These are phyloP conservation scores for Ophion ellenae DNA, from an alignment of 2,888 invertebrate genomes.

Conservation along the genomic window DNA sequence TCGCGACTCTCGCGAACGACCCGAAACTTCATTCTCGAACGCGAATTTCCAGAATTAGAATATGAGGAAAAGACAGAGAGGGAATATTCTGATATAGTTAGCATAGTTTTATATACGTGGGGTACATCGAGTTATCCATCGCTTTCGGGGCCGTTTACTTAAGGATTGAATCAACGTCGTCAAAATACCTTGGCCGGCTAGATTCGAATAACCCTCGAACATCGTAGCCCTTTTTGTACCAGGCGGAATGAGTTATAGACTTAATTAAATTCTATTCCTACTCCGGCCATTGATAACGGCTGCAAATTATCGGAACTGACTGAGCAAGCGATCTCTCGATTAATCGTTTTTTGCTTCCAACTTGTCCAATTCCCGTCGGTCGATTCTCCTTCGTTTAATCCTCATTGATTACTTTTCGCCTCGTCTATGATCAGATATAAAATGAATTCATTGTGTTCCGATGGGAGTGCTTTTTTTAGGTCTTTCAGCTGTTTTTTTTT, in stretches of 20 bases:
- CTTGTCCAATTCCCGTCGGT: neutral
- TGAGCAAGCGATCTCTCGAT: neutral
- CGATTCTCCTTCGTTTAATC: neutral
- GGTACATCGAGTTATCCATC: neutral
- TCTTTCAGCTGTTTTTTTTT: too few species aligned
- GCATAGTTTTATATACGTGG: neutral
- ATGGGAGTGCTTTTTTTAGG: too few species aligned
- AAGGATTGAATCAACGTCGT: slow-evolving; percentile 24
- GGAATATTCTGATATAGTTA: neutral
- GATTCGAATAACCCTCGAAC: slow-evolving; percentile 19
- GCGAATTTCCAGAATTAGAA: slow-evolving; percentile 37
- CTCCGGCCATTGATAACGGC: neutral
- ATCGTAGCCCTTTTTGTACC: slow-evolving; percentile 2
- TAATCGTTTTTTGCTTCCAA: neutral
- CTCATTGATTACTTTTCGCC: neutral
- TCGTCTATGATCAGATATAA: neutral
- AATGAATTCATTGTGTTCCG: too few species aligned
- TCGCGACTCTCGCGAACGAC: slow-evolving; percentile 38
- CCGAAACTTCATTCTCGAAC: slow-evolving; percentile 39
- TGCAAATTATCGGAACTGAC: neutral
- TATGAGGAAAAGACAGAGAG: slow-evolving; percentile 38
- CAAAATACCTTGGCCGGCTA: slow-evolving; percentile 8
- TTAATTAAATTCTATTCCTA: slow-evolving; percentile 2
- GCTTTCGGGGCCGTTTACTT: slow-evolving; percentile 1
- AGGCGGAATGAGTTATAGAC: neutral